Evolutionary conservation across 2,888 invertebrate species (phyloP), one percentile per base, ranked within the genome.

Genomic region (Parapristionchus giblindavisi): DNA sequence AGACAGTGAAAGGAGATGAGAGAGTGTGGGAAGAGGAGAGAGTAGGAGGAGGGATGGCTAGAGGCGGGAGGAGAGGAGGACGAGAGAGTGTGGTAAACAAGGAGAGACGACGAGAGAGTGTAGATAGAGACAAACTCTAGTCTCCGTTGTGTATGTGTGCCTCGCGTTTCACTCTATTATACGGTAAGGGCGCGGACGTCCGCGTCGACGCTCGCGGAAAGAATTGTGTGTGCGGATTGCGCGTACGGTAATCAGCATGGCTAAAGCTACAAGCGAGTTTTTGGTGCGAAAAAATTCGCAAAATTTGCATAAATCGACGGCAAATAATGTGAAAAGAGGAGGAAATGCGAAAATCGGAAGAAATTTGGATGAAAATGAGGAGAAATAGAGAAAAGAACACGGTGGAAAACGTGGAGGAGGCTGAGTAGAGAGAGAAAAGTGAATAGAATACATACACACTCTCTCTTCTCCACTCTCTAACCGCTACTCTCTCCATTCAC

Each of bases 141-240:
- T 66, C 61, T 66, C 63, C 63, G 29, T 43, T n/a, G n/a, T n/a
- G n/a, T n/a, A n/a, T n/a, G n/a, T n/a, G n/a, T n/a, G n/a, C 63
- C 40, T 17, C 24, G 11, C 54, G n/a, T 66, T 51, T 56, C 56
- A 70, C 70, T 70, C 70, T 56, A 70, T 70, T 70, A 70, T 70
- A 70, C 70, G 70, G 70, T 70, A 70, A 70, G 70, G 1, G 65
- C 66, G 34, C 32, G 66, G 66, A 4, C 11, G 3, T 40, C 24
- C 34, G 14, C 8, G 21, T 3, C n/a, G 51, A 48, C 1, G 51
- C 51, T 21, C 34, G n/a, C 51, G 38, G 34, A 51, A 34, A 14
- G 51, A 27, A 21, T 11, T 27, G 24, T 6, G 24, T n/a, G 24
- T 38, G n/a, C 11, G 21, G 5, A 17, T 11, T 6, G 51, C 51